Percentiles rank a stretch among this genome's conserved stretches.
phyloP scores from a whole-genome alignment of 2,797 vertebrate genomes.

The Gambelia wislizenii region DNA sequence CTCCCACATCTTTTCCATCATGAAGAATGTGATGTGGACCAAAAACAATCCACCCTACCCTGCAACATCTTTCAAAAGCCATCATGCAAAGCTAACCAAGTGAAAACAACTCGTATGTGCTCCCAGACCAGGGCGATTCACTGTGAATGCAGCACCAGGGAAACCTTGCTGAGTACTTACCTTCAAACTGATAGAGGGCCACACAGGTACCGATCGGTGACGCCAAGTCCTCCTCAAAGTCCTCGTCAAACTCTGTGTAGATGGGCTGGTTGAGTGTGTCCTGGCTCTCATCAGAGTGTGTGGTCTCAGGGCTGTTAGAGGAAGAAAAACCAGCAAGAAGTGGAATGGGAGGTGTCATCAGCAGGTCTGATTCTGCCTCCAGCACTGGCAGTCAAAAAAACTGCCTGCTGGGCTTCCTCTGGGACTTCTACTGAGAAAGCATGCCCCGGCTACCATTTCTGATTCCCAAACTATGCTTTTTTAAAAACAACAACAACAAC shows the following conservation, averaged over 20 bases:
- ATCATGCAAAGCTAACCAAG: not conserved
- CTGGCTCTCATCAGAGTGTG: slow-evolving; percentile 83
- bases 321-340: not conserved
- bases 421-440: not conserved
- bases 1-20: no score
- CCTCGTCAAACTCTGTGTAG: slow-evolving; percentile 92
- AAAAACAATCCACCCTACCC: not conserved
- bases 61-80: not conserved
- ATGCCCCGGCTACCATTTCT: not conserved
- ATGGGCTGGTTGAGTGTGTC: slow-evolving; percentile 86
- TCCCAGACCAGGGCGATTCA: not conserved
- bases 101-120: not conserved
- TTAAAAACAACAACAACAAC: no score
- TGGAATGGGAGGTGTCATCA: no score
- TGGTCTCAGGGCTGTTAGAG: slow-evolving; percentile 81
- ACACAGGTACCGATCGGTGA: slow-evolving; percentile 88
- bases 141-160: not conserved
- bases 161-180: slow-evolving; percentile 62
- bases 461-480: not conserved
- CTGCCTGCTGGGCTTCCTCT: not conserved
- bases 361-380: not conserved
- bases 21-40: not conserved
- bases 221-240: slow-evolving; percentile 87
- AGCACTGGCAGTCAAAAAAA: not conserved
- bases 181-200: slow-evolving; percentile 91